Base-by-base conservation (phyloP, 2,797 vertebrate species). In the Numenius phaeopus region DNA sequence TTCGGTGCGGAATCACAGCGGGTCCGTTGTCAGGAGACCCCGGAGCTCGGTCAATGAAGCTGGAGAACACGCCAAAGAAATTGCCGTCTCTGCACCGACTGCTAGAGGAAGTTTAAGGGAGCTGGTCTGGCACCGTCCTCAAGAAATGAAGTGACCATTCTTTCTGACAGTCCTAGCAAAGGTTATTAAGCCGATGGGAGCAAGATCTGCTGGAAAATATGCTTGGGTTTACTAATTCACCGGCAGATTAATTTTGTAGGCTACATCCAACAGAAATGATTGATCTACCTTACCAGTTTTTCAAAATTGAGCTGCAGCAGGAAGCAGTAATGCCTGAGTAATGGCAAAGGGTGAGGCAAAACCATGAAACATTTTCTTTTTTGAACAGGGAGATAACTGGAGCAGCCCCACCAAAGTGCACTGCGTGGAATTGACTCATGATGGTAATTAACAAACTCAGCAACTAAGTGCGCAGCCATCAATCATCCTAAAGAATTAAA, bases 21-120 rank as follows among this genome's bases (percentile, higher is more conserved):
- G 83, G 94, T 94, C 95, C 98, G 93, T 88, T 94, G 50, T 83
- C 77, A 96, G 79, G 89, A 96, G 97, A 97, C 97, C 97, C 96
- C 89, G 91, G 82, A 87, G 61, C 26, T 86, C 73, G 71, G 55
- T 32, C 95, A 90, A 89, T 87, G 67, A 90, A 94, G 44, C 42
- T 86, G 73, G 55, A 83, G 83, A 88, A 92, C 17, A 46, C 44
- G 47, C 37, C 3, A 86, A 86, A 90, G 78, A 88, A 95, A 92
- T 64, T 92, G 85, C 86, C n/a, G 57, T 91, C 90, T 65, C 89
- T 91, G 42, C 59, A 83, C 79, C 73, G 94, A 72, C 46, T 87
- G 65, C 91, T 94, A 64, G 52, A 78, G 61, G 44, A 90, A 57
- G 87, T 83, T 93, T 59, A 90, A 90, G 77, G 85, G 91, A 52